phyloP scores from a whole-genome alignment of 2,888 invertebrate genomes.

The Priocnemis perturbator region DNA sequence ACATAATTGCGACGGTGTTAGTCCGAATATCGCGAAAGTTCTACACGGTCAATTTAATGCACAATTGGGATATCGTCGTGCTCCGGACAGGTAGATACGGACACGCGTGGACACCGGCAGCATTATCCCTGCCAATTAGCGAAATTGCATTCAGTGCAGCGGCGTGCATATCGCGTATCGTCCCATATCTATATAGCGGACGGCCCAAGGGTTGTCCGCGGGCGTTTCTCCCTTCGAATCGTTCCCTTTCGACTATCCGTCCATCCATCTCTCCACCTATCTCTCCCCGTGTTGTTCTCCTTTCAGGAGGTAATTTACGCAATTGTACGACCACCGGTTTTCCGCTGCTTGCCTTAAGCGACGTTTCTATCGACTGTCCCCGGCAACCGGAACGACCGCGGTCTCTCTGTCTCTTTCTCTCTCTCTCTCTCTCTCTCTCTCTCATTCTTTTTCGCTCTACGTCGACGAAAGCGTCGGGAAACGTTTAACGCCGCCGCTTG shows the following conservation, averaged over 20 bases:
- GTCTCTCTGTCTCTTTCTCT: conserved; percentile 9
- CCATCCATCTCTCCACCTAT: conserved; percentile 9
- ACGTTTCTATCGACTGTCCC: too few species aligned
- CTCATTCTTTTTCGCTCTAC: neutral
- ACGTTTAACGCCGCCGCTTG: too few species aligned
- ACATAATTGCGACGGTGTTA: too few species aligned
- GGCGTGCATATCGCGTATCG: conserved; percentile 33
- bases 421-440: neutral
- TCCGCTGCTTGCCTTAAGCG: conserved; percentile 23
- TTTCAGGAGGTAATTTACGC: conserved; percentile 10
- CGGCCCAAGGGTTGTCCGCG: conserved; percentile 34
- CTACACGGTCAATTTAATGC: conserved; percentile 28
- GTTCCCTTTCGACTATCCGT: neutral
- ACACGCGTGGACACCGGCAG: conserved; percentile 39
- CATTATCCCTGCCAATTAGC: conserved; percentile 62
- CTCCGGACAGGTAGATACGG: conserved; percentile 17
- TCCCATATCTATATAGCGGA: conserved; percentile 20
- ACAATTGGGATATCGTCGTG: conserved; percentile 23
- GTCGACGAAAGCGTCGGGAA: neutral
- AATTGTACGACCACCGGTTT: conserved; percentile 21
- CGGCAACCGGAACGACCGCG: too few species aligned
- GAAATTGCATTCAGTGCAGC: conserved; percentile 55
- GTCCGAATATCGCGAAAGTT: too few species aligned
- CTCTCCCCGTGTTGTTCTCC: neutral
- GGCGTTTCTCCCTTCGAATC: conserved; percentile 18